Evolutionary conservation across 2,888 invertebrate species (phyloP).

Genomic region (Alentia gelatinosa): DNA sequence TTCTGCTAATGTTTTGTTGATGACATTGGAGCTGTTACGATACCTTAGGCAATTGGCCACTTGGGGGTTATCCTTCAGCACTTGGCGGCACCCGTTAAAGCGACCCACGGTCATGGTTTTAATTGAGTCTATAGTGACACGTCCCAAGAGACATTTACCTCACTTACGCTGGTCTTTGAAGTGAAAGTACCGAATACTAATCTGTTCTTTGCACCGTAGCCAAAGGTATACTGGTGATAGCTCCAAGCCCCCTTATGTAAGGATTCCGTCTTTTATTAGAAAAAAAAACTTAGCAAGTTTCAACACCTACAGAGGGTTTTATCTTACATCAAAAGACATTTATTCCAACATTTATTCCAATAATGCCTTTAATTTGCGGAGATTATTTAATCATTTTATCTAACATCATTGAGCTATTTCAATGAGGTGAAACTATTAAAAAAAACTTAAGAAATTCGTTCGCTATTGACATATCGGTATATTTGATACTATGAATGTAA

Average conservation of each 20-base stretch:
- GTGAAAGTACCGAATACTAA: neutral
- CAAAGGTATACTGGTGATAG: neutral
- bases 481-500: no score
- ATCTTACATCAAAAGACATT: no score
- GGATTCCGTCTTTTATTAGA: no score
- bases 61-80: neutral
- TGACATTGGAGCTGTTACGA: neutral
- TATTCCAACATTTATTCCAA: no score
- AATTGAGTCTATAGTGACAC: neutral
- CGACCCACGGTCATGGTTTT: neutral
- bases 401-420: no score
- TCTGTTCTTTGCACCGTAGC: neutral
- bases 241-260: neutral
- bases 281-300: no score
- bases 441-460: no score
- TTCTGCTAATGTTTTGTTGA: conserved; percentile 28
- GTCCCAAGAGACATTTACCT: neutral
- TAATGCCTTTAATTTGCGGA: no score
- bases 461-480: no score
- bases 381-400: no score
- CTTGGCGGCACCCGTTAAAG: neutral
- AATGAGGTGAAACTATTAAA: no score
- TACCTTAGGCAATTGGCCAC: neutral
- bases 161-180: neutral
- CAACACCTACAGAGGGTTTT: no score